Evolutionary conservation across 2,113 vertebrate genomes (phyloP).

Genomic region (Bucco capensis): DNA sequence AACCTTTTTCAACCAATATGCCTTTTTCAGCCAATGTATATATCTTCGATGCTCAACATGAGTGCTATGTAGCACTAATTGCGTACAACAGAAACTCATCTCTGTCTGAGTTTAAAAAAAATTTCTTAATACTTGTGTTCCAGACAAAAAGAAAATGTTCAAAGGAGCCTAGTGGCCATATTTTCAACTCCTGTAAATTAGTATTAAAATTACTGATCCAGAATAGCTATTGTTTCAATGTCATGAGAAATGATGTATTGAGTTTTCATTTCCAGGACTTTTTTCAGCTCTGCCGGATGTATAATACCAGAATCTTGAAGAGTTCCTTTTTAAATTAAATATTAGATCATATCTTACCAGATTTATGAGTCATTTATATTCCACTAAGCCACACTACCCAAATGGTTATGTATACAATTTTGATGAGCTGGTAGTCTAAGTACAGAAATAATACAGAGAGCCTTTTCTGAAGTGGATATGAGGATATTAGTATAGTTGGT

Average conservation of each 20-base stretch:
- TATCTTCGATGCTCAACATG: background rate
- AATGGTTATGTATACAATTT: slow-evolving; percentile 44
- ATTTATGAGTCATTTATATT: slow-evolving; percentile 56
- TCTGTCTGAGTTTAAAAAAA: background rate
- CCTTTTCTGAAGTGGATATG: slow-evolving; percentile 25
- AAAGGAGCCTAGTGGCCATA: background rate
- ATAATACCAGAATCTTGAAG: slow-evolving; percentile 19
- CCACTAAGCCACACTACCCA: slow-evolving; percentile 2
- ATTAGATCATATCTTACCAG: slow-evolving; percentile 1
- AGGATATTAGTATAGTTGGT: slow-evolving; percentile 8
- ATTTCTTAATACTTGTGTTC: background rate
- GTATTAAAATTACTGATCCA: background rate
- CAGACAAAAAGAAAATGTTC: background rate
- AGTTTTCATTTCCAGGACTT: slow-evolving; percentile 9
- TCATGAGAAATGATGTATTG: background rate
- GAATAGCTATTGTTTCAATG: background rate
- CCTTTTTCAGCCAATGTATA: background rate
- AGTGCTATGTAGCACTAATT: background rate
- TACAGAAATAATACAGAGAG: slow-evolving; percentile 15
- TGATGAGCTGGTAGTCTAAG: slow-evolving; percentile 49
- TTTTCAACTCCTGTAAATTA: background rate
- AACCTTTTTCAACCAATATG: background rate
- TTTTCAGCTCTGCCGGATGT: background rate
- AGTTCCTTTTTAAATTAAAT: slow-evolving; percentile 53
- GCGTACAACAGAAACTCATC: background rate